Conservation (phyloP, 2,113 vertebrate genomes). For the Nycticryphes semicollaris region DNA sequence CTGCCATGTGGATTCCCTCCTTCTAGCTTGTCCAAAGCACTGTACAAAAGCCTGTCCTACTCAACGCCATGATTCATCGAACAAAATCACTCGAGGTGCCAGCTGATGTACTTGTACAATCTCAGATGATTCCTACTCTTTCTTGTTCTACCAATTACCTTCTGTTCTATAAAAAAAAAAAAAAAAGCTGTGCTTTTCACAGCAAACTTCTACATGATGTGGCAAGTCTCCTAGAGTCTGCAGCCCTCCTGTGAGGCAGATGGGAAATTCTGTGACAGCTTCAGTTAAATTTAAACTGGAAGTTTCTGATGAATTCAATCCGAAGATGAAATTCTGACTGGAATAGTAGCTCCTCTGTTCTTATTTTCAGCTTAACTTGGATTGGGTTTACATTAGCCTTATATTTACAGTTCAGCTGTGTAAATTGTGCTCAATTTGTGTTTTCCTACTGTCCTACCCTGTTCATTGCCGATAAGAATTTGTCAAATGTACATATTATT, state of each 20-base stretch:
- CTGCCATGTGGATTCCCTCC: background rate
- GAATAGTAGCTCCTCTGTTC: slow-evolving; percentile 1
- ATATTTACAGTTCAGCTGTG: background rate
- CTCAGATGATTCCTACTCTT: background rate
- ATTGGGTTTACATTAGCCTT: background rate
- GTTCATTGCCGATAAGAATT: background rate
- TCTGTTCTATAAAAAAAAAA: background rate
- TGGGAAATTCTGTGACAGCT: slow-evolving; percentile 22
- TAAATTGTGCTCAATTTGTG: background rate
- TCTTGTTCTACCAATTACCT: background rate
- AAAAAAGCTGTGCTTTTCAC: background rate
- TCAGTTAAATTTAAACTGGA: slow-evolving; percentile 6
- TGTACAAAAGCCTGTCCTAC: background rate
- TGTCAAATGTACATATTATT: background rate
- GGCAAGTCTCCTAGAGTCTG: background rate
- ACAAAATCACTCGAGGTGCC: background rate
- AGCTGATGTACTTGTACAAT: background rate
- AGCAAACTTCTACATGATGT: background rate
- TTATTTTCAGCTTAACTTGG: background rate
- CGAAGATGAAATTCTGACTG: background rate
- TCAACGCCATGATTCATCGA: background rate
- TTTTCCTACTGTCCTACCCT: background rate
- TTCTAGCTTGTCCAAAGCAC: background rate
- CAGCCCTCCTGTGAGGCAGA: slow-evolving; percentile 5
- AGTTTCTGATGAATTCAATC: background rate